These are phyloP conservation scores for Dipus sagitta DNA, from an alignment of 2,797 vertebrate species.

Conservation along the genomic window DNA sequence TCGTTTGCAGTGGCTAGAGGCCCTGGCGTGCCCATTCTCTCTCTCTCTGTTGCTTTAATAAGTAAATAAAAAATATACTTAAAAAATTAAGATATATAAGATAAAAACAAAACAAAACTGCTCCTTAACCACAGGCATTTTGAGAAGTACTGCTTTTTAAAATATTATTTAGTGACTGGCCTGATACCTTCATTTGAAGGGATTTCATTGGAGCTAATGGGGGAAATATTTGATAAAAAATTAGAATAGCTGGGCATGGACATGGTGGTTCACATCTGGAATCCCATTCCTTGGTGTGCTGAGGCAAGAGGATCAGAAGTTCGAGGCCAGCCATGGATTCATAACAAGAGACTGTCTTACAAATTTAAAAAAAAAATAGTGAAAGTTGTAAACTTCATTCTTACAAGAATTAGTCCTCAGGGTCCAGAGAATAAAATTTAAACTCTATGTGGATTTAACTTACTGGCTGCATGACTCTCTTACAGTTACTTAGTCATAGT, in stretches of 20 bases:
- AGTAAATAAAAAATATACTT: too few relatives aligned
- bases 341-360: background rate
- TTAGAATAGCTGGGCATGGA: too few relatives aligned
- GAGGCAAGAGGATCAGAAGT: background rate
- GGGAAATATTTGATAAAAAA: too few relatives aligned
- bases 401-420: background rate
- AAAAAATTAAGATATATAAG: too few relatives aligned
- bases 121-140: constrained; percentile 13
- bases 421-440: background rate
- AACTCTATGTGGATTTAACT: constrained; percentile 12
- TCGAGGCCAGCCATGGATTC: background rate
- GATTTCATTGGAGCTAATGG: constrained; percentile 30
- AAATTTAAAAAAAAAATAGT: background rate
- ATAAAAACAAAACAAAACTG: constrained; percentile 7
- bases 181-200: background rate
- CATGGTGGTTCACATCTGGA: background rate
- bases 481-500: constrained; percentile 37
- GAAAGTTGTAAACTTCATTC: constrained; percentile 33
- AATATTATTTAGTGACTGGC: constrained; percentile 12
- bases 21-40: too few relatives aligned
- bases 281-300: background rate
- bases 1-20: too few relatives aligned
- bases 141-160: constrained; percentile 23
- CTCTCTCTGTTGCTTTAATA: too few relatives aligned
- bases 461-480: background rate